Evolutionary conservation across 2,797 vertebrate species (phyloP).

Genomic region (Sphenopsis melanotis): DNA sequence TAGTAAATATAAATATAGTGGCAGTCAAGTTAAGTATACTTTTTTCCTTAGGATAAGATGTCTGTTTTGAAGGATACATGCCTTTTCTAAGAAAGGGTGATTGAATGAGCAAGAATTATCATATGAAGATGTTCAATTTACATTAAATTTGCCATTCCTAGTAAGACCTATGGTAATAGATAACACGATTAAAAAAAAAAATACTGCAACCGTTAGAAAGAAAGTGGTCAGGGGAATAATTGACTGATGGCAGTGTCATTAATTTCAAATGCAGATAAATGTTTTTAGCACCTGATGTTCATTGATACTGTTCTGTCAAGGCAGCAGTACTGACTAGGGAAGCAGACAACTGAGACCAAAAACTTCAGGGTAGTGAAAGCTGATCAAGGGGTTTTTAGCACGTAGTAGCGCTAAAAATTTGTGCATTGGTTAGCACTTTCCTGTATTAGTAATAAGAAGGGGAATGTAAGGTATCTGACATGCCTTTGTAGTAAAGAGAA

Average conservation of each 20-base stretch:
- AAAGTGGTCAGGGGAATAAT: not conserved
- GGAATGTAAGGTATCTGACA: not conserved
- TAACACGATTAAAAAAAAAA: not conserved
- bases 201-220: not conserved
- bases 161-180: not conserved
- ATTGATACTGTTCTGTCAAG: not conserved
- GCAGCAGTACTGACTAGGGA: not conserved
- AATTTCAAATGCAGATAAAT: not conserved
- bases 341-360: not conserved
- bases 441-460: not conserved
- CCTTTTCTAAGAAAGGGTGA: not conserved
- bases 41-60: not conserved
- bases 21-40: not conserved
- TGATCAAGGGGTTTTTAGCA: not conserved
- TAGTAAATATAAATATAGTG: not conserved
- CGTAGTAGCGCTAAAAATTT: not conserved
- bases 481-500: not conserved
- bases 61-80: accelerated
- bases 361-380: not conserved
- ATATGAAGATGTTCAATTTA: not conserved
- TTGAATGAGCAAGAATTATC: not conserved
- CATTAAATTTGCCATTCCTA: not conserved
- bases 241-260: not conserved
- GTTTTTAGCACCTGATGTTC: not conserved
- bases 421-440: not conserved